Evolutionary conservation across 2,797 vertebrate species (phyloP), one percentile per base, ranked within the genome.

Genomic region (Halcyon chelicuti): DNA sequence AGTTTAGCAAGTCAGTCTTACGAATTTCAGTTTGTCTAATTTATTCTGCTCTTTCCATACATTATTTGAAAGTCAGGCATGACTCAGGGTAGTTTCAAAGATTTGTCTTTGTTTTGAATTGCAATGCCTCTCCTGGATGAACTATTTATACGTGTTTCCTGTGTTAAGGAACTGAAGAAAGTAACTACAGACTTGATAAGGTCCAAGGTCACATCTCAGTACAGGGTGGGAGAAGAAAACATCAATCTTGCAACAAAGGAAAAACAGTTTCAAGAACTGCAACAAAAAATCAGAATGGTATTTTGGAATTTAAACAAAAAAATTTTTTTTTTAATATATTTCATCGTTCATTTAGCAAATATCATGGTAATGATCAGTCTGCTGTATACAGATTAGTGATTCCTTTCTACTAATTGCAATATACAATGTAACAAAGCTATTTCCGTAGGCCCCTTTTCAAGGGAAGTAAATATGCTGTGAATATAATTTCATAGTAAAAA

Each of bases 161-260:
- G 90, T 95, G 91, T 98, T 96, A 97, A 99, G 99, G 98, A 99
- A 92, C 89, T 99, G 94, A 98, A 99, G 93, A 99, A 98, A 93
- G 95, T 98, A 93, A 98, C 97, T 88, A 97, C 97, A 91, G 98
- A 99, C 91, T 97, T 99, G 96, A 98, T 99, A 88, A 99, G 98
- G 94, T 98, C 97, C 95, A 99, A 98, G 97, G 98, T 99, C 96
- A 98, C 95, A 46, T 98, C 97, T 73, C 96, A 98, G 75, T 95
- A 94, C 94, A 98, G 94, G 77, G 97, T 98, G 87, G 98, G 94
- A 97, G 98, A 98, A 97, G 97, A 98, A 97, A 98, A 89, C 94
- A 94, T 97, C 80, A 96, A 87, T 96, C 94, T 97, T 52, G 91
- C 95, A 94, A 93, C 97, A 95, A 98, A 97, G 97, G 98, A 99